phyloP scores from a whole-genome alignment of 2,888 invertebrate species.

The Ptilodon capucinus region DNA sequence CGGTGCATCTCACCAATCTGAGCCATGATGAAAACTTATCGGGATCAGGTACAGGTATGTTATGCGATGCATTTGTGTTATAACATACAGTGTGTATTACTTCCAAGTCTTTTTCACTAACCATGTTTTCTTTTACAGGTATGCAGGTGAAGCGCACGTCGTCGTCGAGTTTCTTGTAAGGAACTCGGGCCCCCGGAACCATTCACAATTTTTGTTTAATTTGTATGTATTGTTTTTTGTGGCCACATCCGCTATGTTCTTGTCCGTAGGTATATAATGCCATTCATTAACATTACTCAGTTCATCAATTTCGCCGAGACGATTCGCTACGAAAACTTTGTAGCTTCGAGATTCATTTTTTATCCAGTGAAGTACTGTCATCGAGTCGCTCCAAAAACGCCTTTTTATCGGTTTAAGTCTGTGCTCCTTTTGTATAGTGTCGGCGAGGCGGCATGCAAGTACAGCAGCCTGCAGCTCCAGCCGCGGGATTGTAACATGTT shows the following conservation, averaged over 20 bases:
- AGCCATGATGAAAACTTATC: conserved; percentile 6
- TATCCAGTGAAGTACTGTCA: conserved; percentile 11
- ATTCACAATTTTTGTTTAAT: neutral
- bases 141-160: neutral
- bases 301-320: conserved; percentile 17
- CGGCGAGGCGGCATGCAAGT: conserved; percentile 1
- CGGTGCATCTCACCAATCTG: conserved; percentile 1
- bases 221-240: too few species aligned
- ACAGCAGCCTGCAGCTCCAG: conserved; percentile 6
- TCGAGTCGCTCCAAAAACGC: conserved; percentile 13
- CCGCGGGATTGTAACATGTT: neutral
- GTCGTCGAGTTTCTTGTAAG: neutral
- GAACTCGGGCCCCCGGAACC: conserved; percentile 1
- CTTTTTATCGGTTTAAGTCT: neutral
- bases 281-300: conserved; percentile 4
- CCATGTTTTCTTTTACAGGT: neutral
- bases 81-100: neutral
- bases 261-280: conserved; percentile 7
- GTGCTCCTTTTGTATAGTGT: conserved; percentile 5
- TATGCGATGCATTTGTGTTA: too few species aligned
- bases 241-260: conserved; percentile 7
- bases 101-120: neutral
- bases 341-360: conserved; percentile 5
- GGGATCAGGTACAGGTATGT: conserved; percentile 3
- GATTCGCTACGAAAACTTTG: conserved; percentile 9